Evolutionary conservation across 2,888 invertebrate genomes (phyloP).

Genomic region (Synanthedon myopaeformis): DNA sequence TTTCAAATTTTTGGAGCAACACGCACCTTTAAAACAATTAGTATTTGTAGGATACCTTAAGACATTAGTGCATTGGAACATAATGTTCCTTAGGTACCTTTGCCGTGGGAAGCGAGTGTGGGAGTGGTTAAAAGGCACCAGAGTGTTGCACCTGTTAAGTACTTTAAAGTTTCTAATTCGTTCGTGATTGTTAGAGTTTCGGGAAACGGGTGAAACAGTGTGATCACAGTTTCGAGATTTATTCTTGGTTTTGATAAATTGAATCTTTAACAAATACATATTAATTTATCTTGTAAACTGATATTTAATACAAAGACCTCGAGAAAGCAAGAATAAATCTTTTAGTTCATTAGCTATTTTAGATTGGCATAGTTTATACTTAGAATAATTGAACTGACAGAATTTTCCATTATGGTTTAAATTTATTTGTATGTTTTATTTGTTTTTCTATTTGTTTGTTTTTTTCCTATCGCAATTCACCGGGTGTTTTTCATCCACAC

Average conservation of each 20-base stretch:
- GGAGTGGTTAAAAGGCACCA: slow-evolving; percentile 71
- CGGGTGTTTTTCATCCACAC: slow-evolving; percentile 41
- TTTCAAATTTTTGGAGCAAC: slow-evolving; percentile 35
- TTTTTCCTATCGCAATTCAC: slow-evolving; percentile 53
- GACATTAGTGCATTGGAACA: slow-evolving; percentile 70
- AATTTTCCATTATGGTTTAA: slow-evolving; percentile 36
- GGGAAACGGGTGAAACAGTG: slow-evolving; percentile 56
- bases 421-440: slow-evolving; percentile 31
- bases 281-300: background rate
- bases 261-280: background rate
- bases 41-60: slow-evolving; percentile 59
- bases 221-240: slow-evolving; percentile 51
- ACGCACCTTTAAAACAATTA: slow-evolving; percentile 59
- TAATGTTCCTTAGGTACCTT: slow-evolving; percentile 71
- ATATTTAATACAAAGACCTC: background rate
- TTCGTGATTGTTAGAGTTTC: slow-evolving; percentile 65
- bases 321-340: slow-evolving; percentile 55
- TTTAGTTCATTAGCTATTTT: slow-evolving; percentile 48
- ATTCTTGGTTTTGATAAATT: slow-evolving; percentile 30
- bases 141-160: slow-evolving; percentile 72
- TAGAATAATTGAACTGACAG: slow-evolving; percentile 39
- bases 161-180: slow-evolving; percentile 67
- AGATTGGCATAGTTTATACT: slow-evolving; percentile 40
- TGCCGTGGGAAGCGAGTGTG: slow-evolving; percentile 69
- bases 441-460: slow-evolving; percentile 45